Conservation (phyloP, 2,888 invertebrate species). For the Papilio elwesi region DNA sequence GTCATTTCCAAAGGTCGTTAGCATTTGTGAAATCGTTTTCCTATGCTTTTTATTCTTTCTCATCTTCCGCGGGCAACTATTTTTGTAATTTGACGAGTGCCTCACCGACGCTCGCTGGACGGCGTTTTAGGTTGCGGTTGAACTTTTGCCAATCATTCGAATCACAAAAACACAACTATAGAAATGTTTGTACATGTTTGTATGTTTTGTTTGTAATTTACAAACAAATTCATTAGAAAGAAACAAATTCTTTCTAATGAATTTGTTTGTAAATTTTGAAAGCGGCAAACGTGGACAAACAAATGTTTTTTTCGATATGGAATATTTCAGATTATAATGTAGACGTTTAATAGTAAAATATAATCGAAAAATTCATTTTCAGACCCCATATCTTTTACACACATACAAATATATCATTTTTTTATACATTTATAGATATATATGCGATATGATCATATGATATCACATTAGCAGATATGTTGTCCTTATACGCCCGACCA, state of each 20-base stretch:
- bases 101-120: constrained; percentile 13
- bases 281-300: too few species aligned
- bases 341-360: too few species aligned
- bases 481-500: not conserved
- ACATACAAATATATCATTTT: too few species aligned
- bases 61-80: constrained; percentile 17
- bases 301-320: too few species aligned
- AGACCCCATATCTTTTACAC: too few species aligned
- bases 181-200: constrained; percentile 2
- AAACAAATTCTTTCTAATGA: too few species aligned
- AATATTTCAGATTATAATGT: too few species aligned
- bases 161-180: constrained; percentile 11
- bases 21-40: constrained; percentile 31
- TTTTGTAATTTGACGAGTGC: constrained; percentile 28
- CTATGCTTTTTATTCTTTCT: constrained; percentile 14
- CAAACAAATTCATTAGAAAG: not conserved
- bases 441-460: too few species aligned
- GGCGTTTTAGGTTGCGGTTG: constrained; percentile 24
- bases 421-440: too few species aligned
- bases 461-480: too few species aligned
- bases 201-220: not conserved
- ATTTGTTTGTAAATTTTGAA: too few species aligned
- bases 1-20: constrained; percentile 28
- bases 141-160: constrained; percentile 32
- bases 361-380: too few species aligned